Evolutionary conservation across 1,140 invertebrate genomes (phyloP).

Genomic region (Hormaphis cornu): DNA sequence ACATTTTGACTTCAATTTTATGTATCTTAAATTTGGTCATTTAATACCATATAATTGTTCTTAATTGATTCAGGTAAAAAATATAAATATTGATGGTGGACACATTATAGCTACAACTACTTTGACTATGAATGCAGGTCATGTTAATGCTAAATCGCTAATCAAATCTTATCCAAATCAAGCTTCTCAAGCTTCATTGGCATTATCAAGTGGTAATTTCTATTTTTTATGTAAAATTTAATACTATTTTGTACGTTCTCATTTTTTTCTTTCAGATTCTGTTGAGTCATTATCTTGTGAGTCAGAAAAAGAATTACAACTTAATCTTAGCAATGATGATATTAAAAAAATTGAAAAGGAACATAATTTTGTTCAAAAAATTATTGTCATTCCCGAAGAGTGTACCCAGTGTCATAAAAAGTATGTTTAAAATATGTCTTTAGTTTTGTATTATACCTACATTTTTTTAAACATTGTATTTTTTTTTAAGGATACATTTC

Average conservation of each 20-base stretch:
- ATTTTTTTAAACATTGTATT: not conserved
- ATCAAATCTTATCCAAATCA: not conserved
- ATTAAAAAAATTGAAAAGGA: not conserved
- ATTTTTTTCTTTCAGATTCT: not conserved
- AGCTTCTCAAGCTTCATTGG: not conserved
- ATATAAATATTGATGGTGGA: not conserved
- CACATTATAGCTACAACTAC: constrained; percentile 16
- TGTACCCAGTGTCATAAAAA: constrained; percentile 1
- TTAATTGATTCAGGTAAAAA: not conserved
- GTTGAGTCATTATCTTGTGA: not conserved
- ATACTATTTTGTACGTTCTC: not conserved
- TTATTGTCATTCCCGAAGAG: not conserved
- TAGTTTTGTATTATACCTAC: not conserved
- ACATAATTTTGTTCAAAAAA: constrained; percentile 26
- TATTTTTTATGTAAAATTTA: not conserved
- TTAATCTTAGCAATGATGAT: not conserved
- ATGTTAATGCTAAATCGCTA: not conserved
- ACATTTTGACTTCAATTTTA: no score
- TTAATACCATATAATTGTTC: not conserved
- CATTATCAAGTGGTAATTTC: not conserved
- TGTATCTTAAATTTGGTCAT: no score
- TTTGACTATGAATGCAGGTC: constrained; percentile 1
- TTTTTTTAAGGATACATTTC: constrained; percentile 12
- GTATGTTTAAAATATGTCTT: not conserved
- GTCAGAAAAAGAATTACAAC: not conserved